Evolutionary conservation across 2,888 invertebrate genomes (phyloP).

Genomic region (Orthosia incerta): DNA sequence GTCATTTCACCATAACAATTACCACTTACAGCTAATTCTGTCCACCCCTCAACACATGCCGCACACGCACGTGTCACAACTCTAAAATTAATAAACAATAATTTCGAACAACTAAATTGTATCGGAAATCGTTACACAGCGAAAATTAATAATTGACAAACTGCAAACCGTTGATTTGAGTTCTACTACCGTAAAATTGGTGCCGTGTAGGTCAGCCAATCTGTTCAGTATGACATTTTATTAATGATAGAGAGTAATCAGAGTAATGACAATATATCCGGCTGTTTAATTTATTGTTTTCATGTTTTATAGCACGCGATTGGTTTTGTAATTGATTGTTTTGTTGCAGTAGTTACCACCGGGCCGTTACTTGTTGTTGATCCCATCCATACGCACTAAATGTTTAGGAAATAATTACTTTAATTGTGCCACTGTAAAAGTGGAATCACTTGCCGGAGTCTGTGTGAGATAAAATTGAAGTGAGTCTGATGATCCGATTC

Average conservation of each 20-base stretch:
- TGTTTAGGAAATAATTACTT: no score
- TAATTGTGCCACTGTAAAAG: no score
- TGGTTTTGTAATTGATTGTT: slow-evolving; percentile 5
- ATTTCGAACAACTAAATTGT: slow-evolving; percentile 51
- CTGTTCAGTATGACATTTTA: slow-evolving; percentile 55
- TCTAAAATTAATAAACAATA: slow-evolving; percentile 66
- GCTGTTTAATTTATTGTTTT: slow-evolving; percentile 39
- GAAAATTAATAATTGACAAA: slow-evolving; percentile 60
- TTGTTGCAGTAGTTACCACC: neutral
- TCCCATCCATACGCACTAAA: no score
- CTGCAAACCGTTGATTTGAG: slow-evolving; percentile 55
- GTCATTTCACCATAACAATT: neutral
- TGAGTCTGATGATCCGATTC: no score
- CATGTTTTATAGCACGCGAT: slow-evolving; percentile 50
- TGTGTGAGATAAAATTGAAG: no score
- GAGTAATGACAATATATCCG: slow-evolving; percentile 61
- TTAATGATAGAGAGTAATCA: slow-evolving; percentile 58
- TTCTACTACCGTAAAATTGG: slow-evolving; percentile 62
- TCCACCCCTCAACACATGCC: slow-evolving; percentile 42
- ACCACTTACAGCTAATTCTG: slow-evolving; percentile 4
- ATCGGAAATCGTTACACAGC: slow-evolving; percentile 71
- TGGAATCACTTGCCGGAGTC: no score
- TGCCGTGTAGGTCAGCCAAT: slow-evolving; percentile 39
- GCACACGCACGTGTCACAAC: slow-evolving; percentile 59
- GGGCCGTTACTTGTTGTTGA: no score